phyloP scores from a whole-genome alignment of 2,113 vertebrate species.

The Microtus montanus region DNA sequence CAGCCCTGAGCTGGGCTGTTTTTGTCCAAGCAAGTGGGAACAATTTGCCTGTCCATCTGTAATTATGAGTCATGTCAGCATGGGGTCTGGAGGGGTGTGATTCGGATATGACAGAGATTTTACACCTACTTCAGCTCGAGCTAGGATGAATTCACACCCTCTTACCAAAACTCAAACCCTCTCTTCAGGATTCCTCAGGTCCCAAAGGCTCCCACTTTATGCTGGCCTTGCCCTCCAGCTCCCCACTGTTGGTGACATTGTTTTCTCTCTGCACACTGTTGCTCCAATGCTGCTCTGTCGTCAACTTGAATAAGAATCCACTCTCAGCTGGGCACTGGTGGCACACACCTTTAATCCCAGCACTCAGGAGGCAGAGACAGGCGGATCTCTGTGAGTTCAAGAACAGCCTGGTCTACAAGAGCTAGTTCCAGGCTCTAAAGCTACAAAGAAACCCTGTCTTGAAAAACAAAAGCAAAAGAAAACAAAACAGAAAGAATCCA shows the following conservation, averaged over 20 bases:
- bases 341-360: too few species aligned
- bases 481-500: not conserved
- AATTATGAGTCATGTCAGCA: not conserved
- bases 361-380: too few species aligned
- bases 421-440: too few species aligned
- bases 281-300: not conserved
- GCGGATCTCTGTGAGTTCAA: too few species aligned
- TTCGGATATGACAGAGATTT: not conserved
- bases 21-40: not conserved
- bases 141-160: not conserved
- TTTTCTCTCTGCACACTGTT: not conserved
- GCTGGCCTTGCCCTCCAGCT: not conserved
- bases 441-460: too few species aligned
- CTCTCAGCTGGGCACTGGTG: not conserved
- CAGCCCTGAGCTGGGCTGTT: not conserved
- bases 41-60: not conserved
- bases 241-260: not conserved
- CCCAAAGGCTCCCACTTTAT: not conserved
- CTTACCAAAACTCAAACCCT: conserved; percentile 4
- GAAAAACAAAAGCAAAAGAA: too few species aligned
- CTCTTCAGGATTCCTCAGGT: not conserved
- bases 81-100: not conserved
- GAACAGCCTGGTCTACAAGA: too few species aligned
- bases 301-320: not conserved
- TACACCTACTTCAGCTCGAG: not conserved